Conservation (phyloP, 1,140 invertebrate species). For the Drosophila hydei region DNA sequence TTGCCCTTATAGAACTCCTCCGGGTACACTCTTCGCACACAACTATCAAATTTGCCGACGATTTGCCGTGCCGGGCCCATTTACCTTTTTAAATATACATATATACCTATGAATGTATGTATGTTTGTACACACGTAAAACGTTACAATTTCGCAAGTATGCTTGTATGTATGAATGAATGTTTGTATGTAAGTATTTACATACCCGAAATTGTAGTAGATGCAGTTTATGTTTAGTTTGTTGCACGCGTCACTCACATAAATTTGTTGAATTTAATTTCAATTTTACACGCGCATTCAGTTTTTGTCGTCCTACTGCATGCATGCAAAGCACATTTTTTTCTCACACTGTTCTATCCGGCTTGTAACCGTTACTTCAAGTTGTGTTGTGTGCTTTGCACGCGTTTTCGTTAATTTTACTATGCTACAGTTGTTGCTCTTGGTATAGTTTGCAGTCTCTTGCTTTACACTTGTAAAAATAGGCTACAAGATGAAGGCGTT, state of each 20-base stretch:
- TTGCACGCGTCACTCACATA: constrained; percentile 63
- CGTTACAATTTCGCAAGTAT: constrained; percentile 7
- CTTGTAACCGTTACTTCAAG: constrained; percentile 68
- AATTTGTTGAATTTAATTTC: constrained; percentile 70
- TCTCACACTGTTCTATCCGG: constrained; percentile 52
- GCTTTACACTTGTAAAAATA: constrained; percentile 47
- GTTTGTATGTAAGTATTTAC: constrained; percentile 32
- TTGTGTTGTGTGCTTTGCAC: constrained; percentile 54
- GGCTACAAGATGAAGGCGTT: constrained; percentile 30
- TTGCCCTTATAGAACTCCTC: constrained; percentile 20
- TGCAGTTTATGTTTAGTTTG: constrained; percentile 27
- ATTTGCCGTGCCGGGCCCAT: constrained; percentile 58
- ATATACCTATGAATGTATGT: constrained; percentile 2
- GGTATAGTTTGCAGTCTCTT: constrained; percentile 30
- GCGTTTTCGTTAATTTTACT: constrained; percentile 51
- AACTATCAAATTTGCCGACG: constrained; percentile 32
- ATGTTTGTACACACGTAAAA: constrained; percentile 12
- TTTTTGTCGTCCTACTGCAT: constrained; percentile 42
- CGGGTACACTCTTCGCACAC: constrained; percentile 14
- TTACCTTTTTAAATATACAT: constrained; percentile 25
- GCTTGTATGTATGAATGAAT: constrained; percentile 8
- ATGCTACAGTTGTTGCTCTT: constrained; percentile 32
- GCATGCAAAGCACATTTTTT: constrained; percentile 68
- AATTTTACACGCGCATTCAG: constrained; percentile 57
- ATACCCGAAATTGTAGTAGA: constrained; percentile 53